A percentile compares a stretch with the other conserved stretches of the same genome.
Evolutionary conservation across 2,797 vertebrate genomes (phyloP).

Genomic region (Hypotaenidia okinawae): DNA sequence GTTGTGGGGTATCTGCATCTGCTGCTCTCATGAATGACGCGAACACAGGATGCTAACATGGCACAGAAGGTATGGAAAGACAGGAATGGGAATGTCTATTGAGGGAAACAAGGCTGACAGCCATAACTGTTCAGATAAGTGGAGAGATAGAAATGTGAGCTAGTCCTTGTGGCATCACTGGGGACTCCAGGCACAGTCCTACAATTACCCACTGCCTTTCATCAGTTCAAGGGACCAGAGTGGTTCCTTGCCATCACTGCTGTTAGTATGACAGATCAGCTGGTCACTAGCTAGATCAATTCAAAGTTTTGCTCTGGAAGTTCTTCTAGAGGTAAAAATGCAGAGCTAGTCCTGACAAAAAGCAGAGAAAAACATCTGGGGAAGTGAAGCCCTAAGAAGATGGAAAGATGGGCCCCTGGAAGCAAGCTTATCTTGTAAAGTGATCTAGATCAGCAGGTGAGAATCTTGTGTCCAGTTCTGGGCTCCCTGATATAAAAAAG

Average conservation of each 20-base stretch:
- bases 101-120: background rate
- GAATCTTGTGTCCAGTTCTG: background rate
- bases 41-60: accelerated
- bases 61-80: background rate
- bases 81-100: background rate
- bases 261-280: background rate
- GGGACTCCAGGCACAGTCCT: background rate
- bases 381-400: background rate
- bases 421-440: background rate
- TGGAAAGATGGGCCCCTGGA: background rate
- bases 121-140: background rate
- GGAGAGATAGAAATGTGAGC: background rate
- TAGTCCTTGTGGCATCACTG: background rate
- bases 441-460: background rate
- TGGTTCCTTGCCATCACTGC: background rate
- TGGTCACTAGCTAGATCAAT: background rate
- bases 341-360: background rate
- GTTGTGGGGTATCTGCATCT: background rate
- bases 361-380: background rate
- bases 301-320: background rate
- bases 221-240: background rate
- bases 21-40: background rate
- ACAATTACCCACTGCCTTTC: background rate
- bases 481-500: too few species aligned
- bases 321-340: background rate